phyloP scores from a whole-genome alignment of 2,113 vertebrate species.

The Typhlomys cinereus region DNA sequence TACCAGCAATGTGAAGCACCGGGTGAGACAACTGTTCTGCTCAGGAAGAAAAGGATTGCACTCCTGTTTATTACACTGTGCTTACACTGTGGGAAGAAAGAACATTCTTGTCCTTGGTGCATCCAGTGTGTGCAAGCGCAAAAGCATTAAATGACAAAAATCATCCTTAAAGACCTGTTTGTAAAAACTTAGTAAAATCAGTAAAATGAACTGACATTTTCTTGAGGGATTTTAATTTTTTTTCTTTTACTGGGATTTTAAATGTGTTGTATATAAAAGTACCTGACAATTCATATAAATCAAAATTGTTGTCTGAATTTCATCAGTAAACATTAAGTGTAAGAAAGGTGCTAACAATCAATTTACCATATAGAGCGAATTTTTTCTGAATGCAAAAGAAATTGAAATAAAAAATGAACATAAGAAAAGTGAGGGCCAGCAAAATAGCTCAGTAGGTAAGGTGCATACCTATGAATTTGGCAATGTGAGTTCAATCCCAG shows the following conservation, averaged over 20 bases:
- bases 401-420: no score
- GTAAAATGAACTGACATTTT: slow-evolving; percentile 40
- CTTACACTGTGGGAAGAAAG: slow-evolving; percentile 57
- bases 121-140: slow-evolving; percentile 31
- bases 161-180: slow-evolving; percentile 45
- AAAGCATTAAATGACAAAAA: slow-evolving; percentile 68
- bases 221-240: not conserved
- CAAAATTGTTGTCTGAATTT: not conserved
- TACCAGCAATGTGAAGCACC: slow-evolving; percentile 67
- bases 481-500: no score
- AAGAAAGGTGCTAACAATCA: slow-evolving; percentile 56
- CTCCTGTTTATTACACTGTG: slow-evolving; percentile 33
- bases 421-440: no score
- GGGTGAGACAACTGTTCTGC: slow-evolving; percentile 61
- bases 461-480: no score
- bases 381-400: slow-evolving; percentile 45
- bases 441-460: no score
- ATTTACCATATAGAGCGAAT: slow-evolving; percentile 47
- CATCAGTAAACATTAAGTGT: not conserved
- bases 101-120: slow-evolving; percentile 62
- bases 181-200: slow-evolving; percentile 59
- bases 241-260: slow-evolving; percentile 24
- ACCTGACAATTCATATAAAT: slow-evolving; percentile 33
- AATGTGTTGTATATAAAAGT: slow-evolving; percentile 18
- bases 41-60: slow-evolving; percentile 65